These are phyloP conservation scores for Lamprologus tigripictilis DNA, from an alignment of 2,113 vertebrate species.

Conservation along the genomic window DNA sequence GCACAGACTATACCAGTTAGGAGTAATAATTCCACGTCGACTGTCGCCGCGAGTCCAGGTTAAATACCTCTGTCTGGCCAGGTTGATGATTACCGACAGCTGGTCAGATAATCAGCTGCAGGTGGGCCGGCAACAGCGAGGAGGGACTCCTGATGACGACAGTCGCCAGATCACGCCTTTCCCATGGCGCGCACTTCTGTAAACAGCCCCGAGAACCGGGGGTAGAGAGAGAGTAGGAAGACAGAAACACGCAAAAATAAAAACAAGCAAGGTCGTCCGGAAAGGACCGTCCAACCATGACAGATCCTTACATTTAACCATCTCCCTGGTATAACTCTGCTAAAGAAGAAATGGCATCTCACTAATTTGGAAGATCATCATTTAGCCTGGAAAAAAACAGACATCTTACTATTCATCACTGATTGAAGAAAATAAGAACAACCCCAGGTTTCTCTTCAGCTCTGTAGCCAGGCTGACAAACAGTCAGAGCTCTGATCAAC, in stretches of 20 bases:
- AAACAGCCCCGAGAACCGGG: not conserved
- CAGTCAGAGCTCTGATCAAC: not conserved
- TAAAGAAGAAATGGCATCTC: not conserved
- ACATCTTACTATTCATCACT: not conserved
- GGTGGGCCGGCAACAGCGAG: not conserved
- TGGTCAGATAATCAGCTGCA: not conserved
- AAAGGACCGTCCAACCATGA: not conserved
- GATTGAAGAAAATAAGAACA: not conserved
- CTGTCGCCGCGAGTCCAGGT: not conserved
- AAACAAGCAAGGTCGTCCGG: not conserved
- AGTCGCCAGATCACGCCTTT: not conserved
- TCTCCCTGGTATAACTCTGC: not conserved
- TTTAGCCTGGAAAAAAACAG: not conserved
- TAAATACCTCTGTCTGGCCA: not conserved
- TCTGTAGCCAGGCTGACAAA: fast-evolving
- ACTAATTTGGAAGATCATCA: not conserved
- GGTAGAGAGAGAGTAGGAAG: not conserved
- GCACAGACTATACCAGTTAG: not conserved
- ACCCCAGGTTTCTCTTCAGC: not conserved
- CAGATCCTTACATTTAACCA: not conserved
- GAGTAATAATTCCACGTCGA: not conserved
- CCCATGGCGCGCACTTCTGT: not conserved
- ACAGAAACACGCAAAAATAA: not conserved
- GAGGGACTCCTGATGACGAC: not conserved
- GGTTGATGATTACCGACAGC: not conserved